Evolutionary conservation across 2,888 invertebrate genomes (phyloP).

Genomic region (Hoplodrina ambigua): DNA sequence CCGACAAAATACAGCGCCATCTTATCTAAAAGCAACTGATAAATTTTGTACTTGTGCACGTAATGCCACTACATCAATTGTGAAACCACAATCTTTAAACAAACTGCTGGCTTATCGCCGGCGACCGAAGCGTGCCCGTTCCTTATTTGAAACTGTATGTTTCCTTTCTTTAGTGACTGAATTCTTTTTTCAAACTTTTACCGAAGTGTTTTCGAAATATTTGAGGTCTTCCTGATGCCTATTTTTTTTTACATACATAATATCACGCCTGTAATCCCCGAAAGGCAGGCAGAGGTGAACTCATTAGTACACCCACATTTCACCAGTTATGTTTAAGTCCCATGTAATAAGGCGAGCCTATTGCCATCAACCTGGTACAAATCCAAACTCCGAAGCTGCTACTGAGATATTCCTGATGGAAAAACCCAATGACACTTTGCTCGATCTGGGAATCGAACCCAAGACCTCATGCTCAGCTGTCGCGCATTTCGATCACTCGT

Average conservation of each 20-base stretch:
- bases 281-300: no score
- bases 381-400: no score
- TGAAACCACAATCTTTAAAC: slow-evolving; percentile 8
- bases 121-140: background rate
- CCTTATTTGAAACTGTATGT: slow-evolving; percentile 11
- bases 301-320: no score
- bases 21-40: background rate
- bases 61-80: slow-evolving; percentile 27
- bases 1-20: background rate
- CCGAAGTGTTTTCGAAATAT: slow-evolving; percentile 52
- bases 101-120: slow-evolving; percentile 10
- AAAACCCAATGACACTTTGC: no score
- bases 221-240: slow-evolving; percentile 32
- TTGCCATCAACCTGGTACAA: no score
- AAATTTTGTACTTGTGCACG: slow-evolving; percentile 4
- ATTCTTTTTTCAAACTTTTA: slow-evolving; percentile 52
- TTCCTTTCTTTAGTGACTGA: slow-evolving; percentile 39
- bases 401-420: no score
- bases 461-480: no score
- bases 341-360: no score
- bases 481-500: no score
- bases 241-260: slow-evolving; percentile 26
- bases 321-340: no score
- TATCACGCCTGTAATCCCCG: no score
- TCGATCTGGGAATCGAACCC: no score